Evolutionary conservation across 2,797 vertebrate species (phyloP), one percentile per base, ranked within the genome.

Genomic region (Clarias platycephalus): DNA sequence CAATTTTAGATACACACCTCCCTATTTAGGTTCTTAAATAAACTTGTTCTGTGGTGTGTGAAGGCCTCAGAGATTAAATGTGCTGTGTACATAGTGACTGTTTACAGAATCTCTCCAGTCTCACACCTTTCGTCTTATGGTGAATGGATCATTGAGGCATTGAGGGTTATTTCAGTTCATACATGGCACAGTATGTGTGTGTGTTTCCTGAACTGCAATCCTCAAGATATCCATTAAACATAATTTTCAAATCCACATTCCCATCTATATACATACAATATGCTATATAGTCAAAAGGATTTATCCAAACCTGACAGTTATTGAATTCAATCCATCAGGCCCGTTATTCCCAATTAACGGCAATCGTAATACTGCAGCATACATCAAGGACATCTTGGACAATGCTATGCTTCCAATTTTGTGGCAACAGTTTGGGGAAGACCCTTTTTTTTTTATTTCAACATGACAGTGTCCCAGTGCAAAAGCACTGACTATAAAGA

Each of bases 51-150:
- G 79, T 76, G 70, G 62, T 83, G n/a, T 75, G 80, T 84, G 78
- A 63, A 83, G 81, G 64, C 72, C 82, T 86, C 83, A 53, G 44
- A 83, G 79, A 80, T 76, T 71, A 88, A 88, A 88, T 84, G 68
- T 84, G 67, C 62, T 64, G 76, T 79, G n/a, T 71, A 79, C 79
- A 53, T 49, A n/a, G 37, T 71, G 37, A 49, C 22, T 84, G 70
- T 79, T 74, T 88, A 63, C 53, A 84, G 63, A 84, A 84, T 84
- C 83, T 57, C 83, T 82, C 57, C 66, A 82, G 80, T 83, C 78
- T 86, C 67, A 71, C 34, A 67, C 57, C 62, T n/a, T 67, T 81
- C 58, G 31, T 66, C 18, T 58, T 26, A 83, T 71, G 80, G 44
- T 85, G 83, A 86, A 80, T 28, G 70, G 63, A 44, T 67, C 28